These are phyloP conservation scores for Pterophyllum scalare DNA, from an alignment of 2,113 vertebrate species.

Conservation along the genomic window DNA sequence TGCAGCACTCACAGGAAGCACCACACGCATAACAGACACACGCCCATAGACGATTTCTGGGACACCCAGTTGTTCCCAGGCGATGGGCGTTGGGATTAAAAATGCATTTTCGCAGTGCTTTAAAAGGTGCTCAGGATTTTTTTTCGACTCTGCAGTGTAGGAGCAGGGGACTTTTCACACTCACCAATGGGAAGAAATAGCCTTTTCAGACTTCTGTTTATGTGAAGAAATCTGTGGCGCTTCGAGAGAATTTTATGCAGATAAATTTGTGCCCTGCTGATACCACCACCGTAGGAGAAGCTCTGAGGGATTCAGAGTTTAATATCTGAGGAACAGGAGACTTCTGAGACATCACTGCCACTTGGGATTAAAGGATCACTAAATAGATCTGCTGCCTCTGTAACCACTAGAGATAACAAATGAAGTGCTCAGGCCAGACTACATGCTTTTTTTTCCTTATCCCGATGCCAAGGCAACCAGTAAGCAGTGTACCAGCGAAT, in stretches of 20 bases:
- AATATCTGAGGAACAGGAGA: conserved; percentile 15
- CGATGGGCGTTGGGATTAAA: conserved; percentile 64
- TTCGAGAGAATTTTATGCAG: conserved; percentile 38
- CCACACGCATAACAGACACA: conserved; percentile 50
- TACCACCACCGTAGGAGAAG: not conserved
- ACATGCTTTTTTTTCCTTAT: conserved; percentile 7
- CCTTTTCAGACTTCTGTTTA: conserved; percentile 44
- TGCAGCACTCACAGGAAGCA: conserved; percentile 64
- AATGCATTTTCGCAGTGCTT: not conserved
- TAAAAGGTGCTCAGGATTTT: conserved; percentile 37
- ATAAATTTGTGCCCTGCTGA: not conserved
- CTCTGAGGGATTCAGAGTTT: conserved; percentile 16
- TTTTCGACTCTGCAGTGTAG: conserved; percentile 53
- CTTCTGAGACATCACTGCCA: conserved; percentile 63
- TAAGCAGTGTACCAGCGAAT: not conserved
- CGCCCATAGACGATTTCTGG: conserved; percentile 69
- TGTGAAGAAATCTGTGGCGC: conserved; percentile 36
- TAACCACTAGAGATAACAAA: conserved; percentile 42
- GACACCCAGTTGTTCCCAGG: conserved; percentile 66
- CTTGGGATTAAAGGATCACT: conserved; percentile 53
- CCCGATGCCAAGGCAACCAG: conserved; percentile 24
- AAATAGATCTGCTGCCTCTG: conserved; percentile 42
- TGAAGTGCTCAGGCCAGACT: conserved; percentile 34
- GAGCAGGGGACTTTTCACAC: conserved; percentile 39
- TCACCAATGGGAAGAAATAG: conserved; percentile 19